Conservation (phyloP, 2,113 vertebrate species). For the Datnioides undecimradiatus region DNA sequence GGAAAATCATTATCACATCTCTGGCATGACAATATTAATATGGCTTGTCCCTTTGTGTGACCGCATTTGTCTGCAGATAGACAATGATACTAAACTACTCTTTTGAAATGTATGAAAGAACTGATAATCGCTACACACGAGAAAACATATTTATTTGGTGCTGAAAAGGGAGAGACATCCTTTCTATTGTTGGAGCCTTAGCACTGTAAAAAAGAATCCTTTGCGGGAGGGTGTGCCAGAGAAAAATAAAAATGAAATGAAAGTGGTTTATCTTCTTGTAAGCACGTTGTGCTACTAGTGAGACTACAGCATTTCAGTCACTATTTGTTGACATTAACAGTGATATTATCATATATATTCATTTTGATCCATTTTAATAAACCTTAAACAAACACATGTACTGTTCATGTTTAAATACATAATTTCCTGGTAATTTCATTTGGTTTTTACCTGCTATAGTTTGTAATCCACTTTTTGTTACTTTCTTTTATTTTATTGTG, state of each 20-base stretch:
- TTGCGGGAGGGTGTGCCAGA: conserved; percentile 7
- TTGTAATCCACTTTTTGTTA: background rate
- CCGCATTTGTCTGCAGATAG: background rate
- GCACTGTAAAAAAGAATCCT: background rate
- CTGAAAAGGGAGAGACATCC: background rate
- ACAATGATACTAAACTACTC: background rate
- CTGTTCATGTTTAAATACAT: too few species aligned
- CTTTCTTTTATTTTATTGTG: background rate
- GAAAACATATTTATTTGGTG: conserved; percentile 2
- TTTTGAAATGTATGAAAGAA: background rate
- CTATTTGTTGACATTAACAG: background rate
- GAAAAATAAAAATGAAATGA: background rate
- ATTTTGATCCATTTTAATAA: background rate
- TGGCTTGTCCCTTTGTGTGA: background rate
- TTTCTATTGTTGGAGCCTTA: conserved; percentile 11
- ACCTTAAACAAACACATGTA: background rate
- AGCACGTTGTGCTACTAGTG: too few species aligned
- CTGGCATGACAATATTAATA: background rate
- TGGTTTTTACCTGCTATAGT: too few species aligned
- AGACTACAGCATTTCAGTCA: background rate
- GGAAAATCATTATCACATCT: conserved; percentile 20
- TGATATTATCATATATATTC: background rate
- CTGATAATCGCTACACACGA: background rate
- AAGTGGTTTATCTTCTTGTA: background rate
- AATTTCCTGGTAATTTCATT: too few species aligned